A percentile compares a stretch with the other conserved stretches of the same genome.
Evolutionary conservation across 2,888 invertebrate genomes (phyloP).

Genomic region (Boloria selene): DNA sequence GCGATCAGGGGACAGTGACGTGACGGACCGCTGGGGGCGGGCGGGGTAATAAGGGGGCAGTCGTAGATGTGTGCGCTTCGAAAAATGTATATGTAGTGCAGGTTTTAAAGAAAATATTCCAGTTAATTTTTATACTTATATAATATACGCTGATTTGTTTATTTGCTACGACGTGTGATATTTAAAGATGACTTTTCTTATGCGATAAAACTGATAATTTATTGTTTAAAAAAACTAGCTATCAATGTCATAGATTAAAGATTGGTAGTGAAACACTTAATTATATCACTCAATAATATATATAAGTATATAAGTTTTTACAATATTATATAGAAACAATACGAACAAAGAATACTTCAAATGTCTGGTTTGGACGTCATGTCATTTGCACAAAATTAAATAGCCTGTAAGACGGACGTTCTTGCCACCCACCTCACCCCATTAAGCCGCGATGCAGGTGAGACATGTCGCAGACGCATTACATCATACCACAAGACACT

Average conservation of each 20-base stretch:
- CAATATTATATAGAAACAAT: slow-evolving; percentile 18
- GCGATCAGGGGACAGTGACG: slow-evolving; percentile 78
- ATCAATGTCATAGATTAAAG: too few species aligned
- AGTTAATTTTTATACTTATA: slow-evolving; percentile 4
- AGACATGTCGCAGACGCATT: slow-evolving; percentile 41
- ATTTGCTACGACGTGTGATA: neutral
- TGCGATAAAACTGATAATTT: too few species aligned
- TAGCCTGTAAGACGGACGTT: slow-evolving; percentile 67
- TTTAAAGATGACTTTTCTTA: too few species aligned
- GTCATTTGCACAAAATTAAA: slow-evolving; percentile 80
- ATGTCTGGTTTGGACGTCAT: slow-evolving; percentile 48
- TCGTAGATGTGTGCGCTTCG: slow-evolving; percentile 55
- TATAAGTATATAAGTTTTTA: neutral
- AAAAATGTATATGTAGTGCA: slow-evolving; percentile 31
- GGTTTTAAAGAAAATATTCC: slow-evolving; percentile 20
- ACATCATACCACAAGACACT: slow-evolving; percentile 32
- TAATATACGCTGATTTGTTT: neutral
- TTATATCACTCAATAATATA: neutral
- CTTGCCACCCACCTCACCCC: slow-evolving; percentile 41
- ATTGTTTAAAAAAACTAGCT: too few species aligned
- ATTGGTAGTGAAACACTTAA: neutral
- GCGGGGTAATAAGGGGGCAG: slow-evolving; percentile 75
- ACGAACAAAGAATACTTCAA: slow-evolving; percentile 42
- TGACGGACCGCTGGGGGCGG: slow-evolving; percentile 61
- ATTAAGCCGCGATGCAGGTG: slow-evolving; percentile 24